Base-by-base conservation (phyloP, 2,797 vertebrate species). In the Mormyrops attenuatus region DNA sequence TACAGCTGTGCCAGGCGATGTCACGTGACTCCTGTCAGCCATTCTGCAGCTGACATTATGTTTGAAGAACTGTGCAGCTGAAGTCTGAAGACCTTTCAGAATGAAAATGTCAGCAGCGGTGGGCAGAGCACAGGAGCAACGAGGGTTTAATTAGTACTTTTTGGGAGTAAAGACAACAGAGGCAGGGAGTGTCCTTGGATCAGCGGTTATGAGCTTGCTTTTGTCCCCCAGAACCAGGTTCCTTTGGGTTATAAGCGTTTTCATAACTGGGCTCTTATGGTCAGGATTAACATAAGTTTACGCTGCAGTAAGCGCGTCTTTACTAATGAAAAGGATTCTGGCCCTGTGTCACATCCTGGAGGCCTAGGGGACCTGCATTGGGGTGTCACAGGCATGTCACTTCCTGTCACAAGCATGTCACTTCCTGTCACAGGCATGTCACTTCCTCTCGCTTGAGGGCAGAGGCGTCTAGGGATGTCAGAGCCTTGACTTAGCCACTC, bases 91-190 rank as follows among this genome's bases (percentile, higher is more conserved):
- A 60, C 63, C 30, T 88, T 82, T 88, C 38, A 20, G 49, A 88
- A 47, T 88, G 66, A 90, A 88, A 63, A 63, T 87, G 87, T 52
- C 77, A 90, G 91, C 89, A 47, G 66, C 73, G 22, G 84, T 91
- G 63, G 86, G 88, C 88, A 50, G 90, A 89, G 90, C 88, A 82
- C 88, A 90, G 66, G 88, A 91, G 90, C 90, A 89, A 93, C 91
- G 91, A 91, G 91, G 89, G 88, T 92, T 93, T 93, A 92, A 93
- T 91, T 92, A 91, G 91, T 91, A 90, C 90, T 91, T 91, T 93
- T 92, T 91, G 91, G 89, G 63, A 88, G 57, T 88, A 92, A 89
- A 89, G 92, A 91, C 89, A 89, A 90, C 89, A 89, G 90, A 91
- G 90, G 88, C 90, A 91, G 90, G 90, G 89, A 91, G 89, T 90